Percentiles rank a stretch among this genome's conserved stretches.
These are phyloP conservation scores for Chouioia cunea DNA, from an alignment of 2,888 invertebrate species.

Conservation along the genomic window DNA sequence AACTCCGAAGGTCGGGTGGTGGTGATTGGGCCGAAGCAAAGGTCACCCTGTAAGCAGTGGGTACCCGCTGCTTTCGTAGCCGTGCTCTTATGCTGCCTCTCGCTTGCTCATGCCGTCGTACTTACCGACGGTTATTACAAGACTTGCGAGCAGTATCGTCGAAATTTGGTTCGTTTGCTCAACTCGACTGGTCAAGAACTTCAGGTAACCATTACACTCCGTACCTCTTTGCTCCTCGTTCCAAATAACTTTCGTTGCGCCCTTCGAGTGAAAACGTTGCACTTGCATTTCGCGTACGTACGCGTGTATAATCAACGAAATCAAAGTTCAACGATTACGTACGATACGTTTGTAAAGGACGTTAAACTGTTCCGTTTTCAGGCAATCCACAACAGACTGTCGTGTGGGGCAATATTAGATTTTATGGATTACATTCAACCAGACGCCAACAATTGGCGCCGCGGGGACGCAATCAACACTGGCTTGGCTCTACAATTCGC, in stretches of 20 bases:
- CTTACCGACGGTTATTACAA: conserved; percentile 80
- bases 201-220: conserved; percentile 49
- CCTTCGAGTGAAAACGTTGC: too few relatives aligned
- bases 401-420: conserved; percentile 82
- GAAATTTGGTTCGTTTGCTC: conserved; percentile 73
- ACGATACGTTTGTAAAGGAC: too few relatives aligned
- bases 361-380: conserved; percentile 38
- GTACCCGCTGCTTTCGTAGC: conserved; percentile 76
- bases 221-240: too few relatives aligned
- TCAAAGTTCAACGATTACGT: too few relatives aligned
- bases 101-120: conserved; percentile 78
- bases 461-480: conserved; percentile 80
- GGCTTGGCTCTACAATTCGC: conserved; percentile 78
- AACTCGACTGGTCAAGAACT: conserved; percentile 58
- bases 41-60: conserved; percentile 70
- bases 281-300: too few relatives aligned
- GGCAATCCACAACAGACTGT: conserved; percentile 75
- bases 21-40: conserved; percentile 55
- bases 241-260: too few relatives aligned
- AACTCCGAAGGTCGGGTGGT: conserved; percentile 55
- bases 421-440: conserved; percentile 88
- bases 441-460: conserved; percentile 75
- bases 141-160: conserved; percentile 83
- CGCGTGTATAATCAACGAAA: too few relatives aligned
- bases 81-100: conserved; percentile 75